Base-by-base conservation (phyloP, 1,140 invertebrate genomes). In the Choristoneura fumiferana region DNA sequence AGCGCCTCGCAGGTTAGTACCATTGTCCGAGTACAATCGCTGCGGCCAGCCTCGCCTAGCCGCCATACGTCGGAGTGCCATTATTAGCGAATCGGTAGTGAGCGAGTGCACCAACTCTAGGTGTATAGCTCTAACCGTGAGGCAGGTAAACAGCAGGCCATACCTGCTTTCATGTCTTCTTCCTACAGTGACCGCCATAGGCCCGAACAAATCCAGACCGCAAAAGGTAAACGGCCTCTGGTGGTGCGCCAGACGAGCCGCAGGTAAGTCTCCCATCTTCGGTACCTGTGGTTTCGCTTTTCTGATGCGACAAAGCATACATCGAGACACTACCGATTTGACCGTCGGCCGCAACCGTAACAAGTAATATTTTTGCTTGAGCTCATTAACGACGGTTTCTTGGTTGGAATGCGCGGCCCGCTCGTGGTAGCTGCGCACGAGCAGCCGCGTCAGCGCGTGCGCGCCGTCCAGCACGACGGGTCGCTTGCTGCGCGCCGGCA, bases 101-200 rank as follows among this genome's bases (percentile, higher is more conserved):
- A 69, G 55, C 0, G 34, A 34, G 14, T 12, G 0, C 0, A 63
- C 60, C 0, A 63, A 6, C 12, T 64, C 62, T 9, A 69, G 36
- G 9, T 68, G 84, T 4, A 84, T 60, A 0, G 79, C 81, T n/a
- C 73, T 34, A 4, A 73, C 69, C 0, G 73, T 71, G 0, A 80
- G 55, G 53, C 80, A 87, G 0, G 81, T 84, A 54, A 89, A 86
- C 0, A 89, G 13, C 2, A 71, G 75, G 8, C 73, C 71, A 53
- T 79, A 88, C 2, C 76, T 59, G 57, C 87, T 87, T 36, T 74
- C 62, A 1, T 56, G 58, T 0, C 69, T 35, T 34, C 75, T 39
- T 5, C 69, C 73, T 12, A 68, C 60, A 2, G 58, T 70, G 12
- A 76, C 56, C 12, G 62, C 55, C 17, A 77, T 58, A 0, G 74